Evolutionary conservation across 2,113 vertebrate genomes (phyloP), one percentile per base, ranked within the genome.

Genomic region (Macaca mulatta): DNA sequence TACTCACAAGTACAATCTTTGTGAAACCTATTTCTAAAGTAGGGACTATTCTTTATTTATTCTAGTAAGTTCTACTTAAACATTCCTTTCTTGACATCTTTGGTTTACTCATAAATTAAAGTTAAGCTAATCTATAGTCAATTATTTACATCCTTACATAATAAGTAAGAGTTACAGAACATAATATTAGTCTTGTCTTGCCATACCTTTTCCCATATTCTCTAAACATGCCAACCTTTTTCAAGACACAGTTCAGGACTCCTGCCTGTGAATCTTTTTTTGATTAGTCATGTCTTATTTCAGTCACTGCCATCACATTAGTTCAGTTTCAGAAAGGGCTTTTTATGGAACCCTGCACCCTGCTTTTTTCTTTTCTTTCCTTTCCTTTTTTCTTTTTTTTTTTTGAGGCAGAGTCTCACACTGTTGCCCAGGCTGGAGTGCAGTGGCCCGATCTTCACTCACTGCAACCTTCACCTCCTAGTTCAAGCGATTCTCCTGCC

Each of bases 211-310:
- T 55, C 30, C 23, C 16, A 17, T 61, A 30, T 92, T 94, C 40
- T 92, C 57, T 59, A 90, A 75, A 74, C 25, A 38, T 43, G 52
- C 48, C 20, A 80, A 23, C 13, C 9, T 82, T 45, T n/a, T 83
- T 88, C 38, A 82, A 81, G 70, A 59, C 18, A 91, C 61, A 74
- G 16, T 25, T 38, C 35, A 89, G n/a, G 27, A 80, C 45, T 93
- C 12, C 38, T 88, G n/a, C 55, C 48, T 77, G 12, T 82, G 14
- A 90, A 70, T 75, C 35, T 48, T 90, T 70, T 70, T 32, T 87
- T 93, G 75, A 43, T 90, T 55, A 72, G 32, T 81, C 50, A 81
- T n/a, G 4, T 95, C 43, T 96, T 90, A 23, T 72, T 81, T 95
- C 64, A 50, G 59, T 9, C 32, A 90, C 38, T 55, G 16, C 12